Evolutionary conservation across 2,113 vertebrate genomes (phyloP), one percentile per base, ranked within the genome.

Genomic region (Upupa epops): DNA sequence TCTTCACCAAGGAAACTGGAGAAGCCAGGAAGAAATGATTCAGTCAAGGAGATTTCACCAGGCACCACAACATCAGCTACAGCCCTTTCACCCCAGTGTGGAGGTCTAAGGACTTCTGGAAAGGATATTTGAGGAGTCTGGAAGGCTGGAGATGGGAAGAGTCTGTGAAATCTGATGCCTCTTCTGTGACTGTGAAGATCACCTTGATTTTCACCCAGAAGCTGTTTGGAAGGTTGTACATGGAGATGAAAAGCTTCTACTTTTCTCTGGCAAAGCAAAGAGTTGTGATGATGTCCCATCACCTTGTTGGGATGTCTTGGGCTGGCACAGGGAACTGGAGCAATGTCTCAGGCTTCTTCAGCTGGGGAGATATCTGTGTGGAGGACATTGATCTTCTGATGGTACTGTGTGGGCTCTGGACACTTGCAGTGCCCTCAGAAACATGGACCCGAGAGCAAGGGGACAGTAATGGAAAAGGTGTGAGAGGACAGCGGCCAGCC

Each of bases 21-120:
- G 63, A 54, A 82, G 71, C 28, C 1, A 8, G 18, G 54, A 68
- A 45, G 36, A 56, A 40, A 36, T 1, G 1, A 14, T 55, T 59
- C 31, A 13, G 2, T 45, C 56, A 60, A 7, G 2, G 11, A 36
- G 5, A 17, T 75, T 31, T 69, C 61, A 36, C 19, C 16, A 24
- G 31, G 18, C 52, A 45, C 0, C 0, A 32, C 0, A 5, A 20
- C 1, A 9, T 9, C 1, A 2, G 18, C 52, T 40, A 14, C 18
- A 10, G 54, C 61, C 46, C 17, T 37, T 81, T 74, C 70, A 48
- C 11, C 24, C 18, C 24, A 19, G n/a, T 0, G 0, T 15, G 22
- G 46, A 28, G 29, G 42, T 20, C 34, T 60, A 61, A 9, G 17
- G 45, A 18, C 48, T 72, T 69, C 21, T 52, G 64, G n/a, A 77